Evolutionary conservation across 2,113 vertebrate species (phyloP).

Genomic region (Morone saxatilis): DNA sequence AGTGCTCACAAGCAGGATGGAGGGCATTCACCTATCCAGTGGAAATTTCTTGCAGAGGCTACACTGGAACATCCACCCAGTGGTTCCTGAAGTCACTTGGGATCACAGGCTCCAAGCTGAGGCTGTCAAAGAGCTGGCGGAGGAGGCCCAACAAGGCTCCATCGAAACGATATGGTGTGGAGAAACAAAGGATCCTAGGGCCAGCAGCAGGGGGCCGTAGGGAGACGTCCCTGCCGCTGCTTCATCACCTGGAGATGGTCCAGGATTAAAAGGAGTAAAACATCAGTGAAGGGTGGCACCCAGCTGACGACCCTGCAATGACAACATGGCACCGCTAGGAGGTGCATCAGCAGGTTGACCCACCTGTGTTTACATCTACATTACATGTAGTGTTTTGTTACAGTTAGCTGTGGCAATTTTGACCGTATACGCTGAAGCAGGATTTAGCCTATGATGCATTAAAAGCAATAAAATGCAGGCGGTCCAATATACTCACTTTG

Average conservation of each 20-base stretch:
- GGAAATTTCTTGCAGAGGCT: neutral
- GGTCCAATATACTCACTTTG: neutral
- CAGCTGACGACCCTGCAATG: too few relatives aligned
- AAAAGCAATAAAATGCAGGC: slow-evolving; percentile 5
- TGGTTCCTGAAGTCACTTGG: neutral
- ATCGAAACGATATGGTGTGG: neutral
- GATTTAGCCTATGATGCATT: slow-evolving; percentile 3
- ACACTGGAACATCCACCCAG: neutral
- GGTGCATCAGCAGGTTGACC: too few relatives aligned
- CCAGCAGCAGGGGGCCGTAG: neutral
- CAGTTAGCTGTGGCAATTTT: neutral
- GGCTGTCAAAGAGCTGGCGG: neutral
- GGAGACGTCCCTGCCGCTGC: neutral
- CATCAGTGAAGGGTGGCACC: too few relatives aligned
- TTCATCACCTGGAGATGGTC: neutral
- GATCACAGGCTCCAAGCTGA: neutral
- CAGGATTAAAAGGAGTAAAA: too few relatives aligned
- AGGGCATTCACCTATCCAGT: too few relatives aligned
- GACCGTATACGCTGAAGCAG: slow-evolving; percentile 3
- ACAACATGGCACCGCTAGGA: too few relatives aligned
- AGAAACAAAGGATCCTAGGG: neutral
- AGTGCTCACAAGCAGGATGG: too few relatives aligned
- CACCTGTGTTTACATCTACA: too few relatives aligned
- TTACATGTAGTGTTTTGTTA: neutral
- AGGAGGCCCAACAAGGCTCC: neutral